Evolutionary conservation across 1,140 invertebrate species (phyloP).

Genomic region (Bicyclus anynana): DNA sequence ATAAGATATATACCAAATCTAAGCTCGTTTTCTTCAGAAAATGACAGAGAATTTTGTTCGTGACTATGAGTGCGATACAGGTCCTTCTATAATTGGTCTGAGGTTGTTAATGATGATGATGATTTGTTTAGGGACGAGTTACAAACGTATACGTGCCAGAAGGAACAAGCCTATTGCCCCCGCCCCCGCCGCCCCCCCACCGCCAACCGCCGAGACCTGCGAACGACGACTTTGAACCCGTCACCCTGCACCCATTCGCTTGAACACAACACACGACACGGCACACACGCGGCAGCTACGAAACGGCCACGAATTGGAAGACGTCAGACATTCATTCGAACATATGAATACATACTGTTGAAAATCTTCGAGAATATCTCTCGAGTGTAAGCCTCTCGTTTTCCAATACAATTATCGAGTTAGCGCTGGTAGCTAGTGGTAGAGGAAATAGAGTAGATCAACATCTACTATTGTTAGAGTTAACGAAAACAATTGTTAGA

Average conservation of each 20-base stretch:
- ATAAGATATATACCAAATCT: too few species aligned
- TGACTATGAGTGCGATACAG: too few species aligned
- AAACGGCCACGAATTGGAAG: not conserved
- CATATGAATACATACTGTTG: not conserved
- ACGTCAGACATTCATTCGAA: not conserved
- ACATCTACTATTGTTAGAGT: constrained; percentile 22
- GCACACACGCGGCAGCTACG: not conserved
- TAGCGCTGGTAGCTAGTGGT: constrained; percentile 27
- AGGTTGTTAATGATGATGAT: not conserved
- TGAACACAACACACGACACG: constrained; percentile 34
- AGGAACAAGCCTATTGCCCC: constrained; percentile 76
- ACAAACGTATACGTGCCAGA: constrained; percentile 78
- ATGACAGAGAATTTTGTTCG: too few species aligned
- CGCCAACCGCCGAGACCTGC: constrained; percentile 60
- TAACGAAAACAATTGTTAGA: not conserved
- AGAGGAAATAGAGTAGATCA: constrained; percentile 30
- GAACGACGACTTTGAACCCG: constrained; percentile 76
- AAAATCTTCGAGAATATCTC: not conserved
- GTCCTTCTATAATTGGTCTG: too few species aligned
- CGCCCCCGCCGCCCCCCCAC: constrained; percentile 71
- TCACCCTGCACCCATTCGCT: constrained; percentile 71
- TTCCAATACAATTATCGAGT: constrained; percentile 13
- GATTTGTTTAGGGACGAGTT: constrained; percentile 71
- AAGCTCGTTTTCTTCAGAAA: too few species aligned
- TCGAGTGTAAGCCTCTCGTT: constrained; percentile 12